These are phyloP conservation scores for Naja naja DNA, from an alignment of 2,113 vertebrate species.

Conservation along the genomic window DNA sequence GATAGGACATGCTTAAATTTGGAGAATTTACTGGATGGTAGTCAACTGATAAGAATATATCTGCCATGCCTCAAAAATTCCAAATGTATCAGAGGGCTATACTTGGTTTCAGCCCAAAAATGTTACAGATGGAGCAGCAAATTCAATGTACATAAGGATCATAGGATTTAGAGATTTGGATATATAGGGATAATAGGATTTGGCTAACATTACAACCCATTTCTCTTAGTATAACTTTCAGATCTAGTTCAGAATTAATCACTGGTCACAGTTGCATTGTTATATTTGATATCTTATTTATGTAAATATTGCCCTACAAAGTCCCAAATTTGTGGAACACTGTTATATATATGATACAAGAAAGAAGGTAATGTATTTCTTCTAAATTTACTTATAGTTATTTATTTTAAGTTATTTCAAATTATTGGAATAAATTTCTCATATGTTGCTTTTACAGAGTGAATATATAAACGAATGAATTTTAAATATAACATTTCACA, in stretches of 20 bases:
- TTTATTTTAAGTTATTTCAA: neutral
- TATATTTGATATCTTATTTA: neutral
- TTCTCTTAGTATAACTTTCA: neutral
- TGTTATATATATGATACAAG: neutral
- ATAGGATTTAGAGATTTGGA: neutral
- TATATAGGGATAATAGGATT: neutral
- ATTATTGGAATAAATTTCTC: neutral
- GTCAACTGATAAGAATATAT: neutral
- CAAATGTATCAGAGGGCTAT: neutral
- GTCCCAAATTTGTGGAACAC: neutral
- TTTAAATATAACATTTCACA: conserved; percentile 3
- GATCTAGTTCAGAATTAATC: neutral
- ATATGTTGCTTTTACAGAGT: neutral
- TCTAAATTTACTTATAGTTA: neutral
- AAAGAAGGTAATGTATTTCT: neutral
- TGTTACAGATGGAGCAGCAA: neutral
- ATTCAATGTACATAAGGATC: neutral
- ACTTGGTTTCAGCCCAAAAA: neutral
- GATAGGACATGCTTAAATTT: neutral
- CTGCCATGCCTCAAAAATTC: neutral
- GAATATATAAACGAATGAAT: neutral
- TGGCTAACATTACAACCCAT: neutral
- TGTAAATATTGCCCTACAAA: neutral
- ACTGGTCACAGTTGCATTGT: neutral
- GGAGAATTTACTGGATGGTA: neutral